Percentiles rank a stretch among this genome's conserved stretches.
Evolutionary conservation across 2,888 invertebrate species (phyloP).

Genomic region (Sesamia inferens): DNA sequence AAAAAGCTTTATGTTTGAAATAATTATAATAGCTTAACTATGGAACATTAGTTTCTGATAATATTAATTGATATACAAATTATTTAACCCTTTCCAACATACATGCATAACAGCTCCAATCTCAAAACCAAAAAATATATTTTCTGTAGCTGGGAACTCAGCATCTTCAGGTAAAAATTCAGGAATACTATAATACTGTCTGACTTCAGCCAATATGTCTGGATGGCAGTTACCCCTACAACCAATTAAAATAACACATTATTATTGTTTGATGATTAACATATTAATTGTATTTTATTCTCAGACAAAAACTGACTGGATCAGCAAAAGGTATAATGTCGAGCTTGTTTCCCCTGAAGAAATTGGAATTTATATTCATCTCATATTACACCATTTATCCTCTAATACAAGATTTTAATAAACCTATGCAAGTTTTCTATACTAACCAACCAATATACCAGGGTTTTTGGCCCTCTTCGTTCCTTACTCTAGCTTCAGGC

Average conservation of each 20-base stretch:
- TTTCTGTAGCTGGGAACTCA: slow-evolving; percentile 96
- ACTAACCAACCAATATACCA: slow-evolving; percentile 98
- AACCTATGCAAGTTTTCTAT: background rate
- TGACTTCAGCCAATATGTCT: slow-evolving; percentile 92
- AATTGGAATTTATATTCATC: background rate
- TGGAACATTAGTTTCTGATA: background rate
- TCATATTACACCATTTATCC: background rate
- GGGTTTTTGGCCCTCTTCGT: slow-evolving; percentile 91
- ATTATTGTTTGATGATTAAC: background rate
- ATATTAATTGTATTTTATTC: background rate
- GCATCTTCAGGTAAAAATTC: slow-evolving; percentile 96
- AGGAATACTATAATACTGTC: slow-evolving; percentile 94
- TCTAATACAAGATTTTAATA: background rate
- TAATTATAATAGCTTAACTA: background rate
- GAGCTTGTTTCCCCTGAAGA: background rate
- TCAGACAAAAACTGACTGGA: background rate
- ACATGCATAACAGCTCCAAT: slow-evolving; percentile 97
- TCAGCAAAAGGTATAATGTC: background rate
- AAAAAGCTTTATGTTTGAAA: too few species aligned
- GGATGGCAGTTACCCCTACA: slow-evolving; percentile 96
- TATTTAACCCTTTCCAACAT: slow-evolving; percentile 69
- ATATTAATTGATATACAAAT: background rate
- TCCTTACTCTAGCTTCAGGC: slow-evolving; percentile 91
- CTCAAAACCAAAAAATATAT: slow-evolving; percentile 97
- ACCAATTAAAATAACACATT: slow-evolving; percentile 39